These are phyloP conservation scores for Neogobius melanostomus DNA, from an alignment of 2,113 vertebrate species.

Conservation along the genomic window DNA sequence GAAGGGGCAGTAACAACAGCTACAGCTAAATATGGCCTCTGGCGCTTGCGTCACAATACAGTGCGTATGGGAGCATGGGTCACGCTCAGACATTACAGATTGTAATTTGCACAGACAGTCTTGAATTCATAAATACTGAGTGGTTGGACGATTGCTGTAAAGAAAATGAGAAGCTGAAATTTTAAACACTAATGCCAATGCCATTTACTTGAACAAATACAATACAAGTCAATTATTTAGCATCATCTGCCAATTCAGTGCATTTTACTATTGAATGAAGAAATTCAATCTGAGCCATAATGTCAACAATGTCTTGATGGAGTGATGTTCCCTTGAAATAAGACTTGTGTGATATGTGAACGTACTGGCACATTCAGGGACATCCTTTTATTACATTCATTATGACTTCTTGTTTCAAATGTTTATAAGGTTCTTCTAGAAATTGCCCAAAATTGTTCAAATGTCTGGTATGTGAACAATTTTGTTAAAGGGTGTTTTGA, in stretches of 20 bases:
- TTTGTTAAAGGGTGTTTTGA: no score
- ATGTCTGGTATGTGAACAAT: no score
- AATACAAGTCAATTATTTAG: no score
- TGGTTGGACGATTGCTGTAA: constrained; percentile 15
- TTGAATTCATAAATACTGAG: not conserved
- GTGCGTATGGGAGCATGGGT: constrained; percentile 15
- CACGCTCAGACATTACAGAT: constrained; percentile 12
- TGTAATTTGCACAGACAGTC: constrained; percentile 2
- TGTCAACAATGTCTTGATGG: not conserved
- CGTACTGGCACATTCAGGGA: not conserved
- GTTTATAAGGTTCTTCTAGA: no score
- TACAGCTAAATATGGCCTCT: constrained; percentile 18
- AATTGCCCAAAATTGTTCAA: no score
- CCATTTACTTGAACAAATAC: not conserved
- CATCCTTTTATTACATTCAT: not conserved
- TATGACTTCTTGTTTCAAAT: no score
- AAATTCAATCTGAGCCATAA: not conserved
- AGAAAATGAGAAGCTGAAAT: constrained; percentile 16
- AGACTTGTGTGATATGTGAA: not conserved
- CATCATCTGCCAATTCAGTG: not conserved
- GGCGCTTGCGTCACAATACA: constrained; percentile 20
- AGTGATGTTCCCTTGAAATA: no score
- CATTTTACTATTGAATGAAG: not conserved
- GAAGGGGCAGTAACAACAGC: constrained; percentile 27
- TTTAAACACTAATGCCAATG: not conserved